These are phyloP conservation scores for Nyctibius grandis DNA, from an alignment of 2,797 vertebrate species.

Conservation along the genomic window DNA sequence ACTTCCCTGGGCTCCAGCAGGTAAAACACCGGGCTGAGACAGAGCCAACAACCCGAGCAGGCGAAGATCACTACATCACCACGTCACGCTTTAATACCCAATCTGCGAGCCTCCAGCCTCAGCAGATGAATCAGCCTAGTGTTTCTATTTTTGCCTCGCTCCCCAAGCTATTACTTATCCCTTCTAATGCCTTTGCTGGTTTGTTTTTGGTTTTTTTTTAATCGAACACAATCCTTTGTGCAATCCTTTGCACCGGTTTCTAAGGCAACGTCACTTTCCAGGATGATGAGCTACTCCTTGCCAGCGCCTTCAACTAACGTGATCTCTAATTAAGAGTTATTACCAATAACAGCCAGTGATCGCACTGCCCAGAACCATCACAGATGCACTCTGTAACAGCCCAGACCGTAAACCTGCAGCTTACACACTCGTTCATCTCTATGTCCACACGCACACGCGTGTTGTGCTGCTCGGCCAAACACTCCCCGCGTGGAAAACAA, in stretches of 20 bases:
- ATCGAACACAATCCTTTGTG: constrained; percentile 66
- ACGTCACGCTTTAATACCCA: not conserved
- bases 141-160: constrained; percentile 48
- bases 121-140: constrained; percentile 23
- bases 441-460: rapidly evolving
- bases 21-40: not conserved
- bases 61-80: not conserved
- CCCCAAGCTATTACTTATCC: constrained; percentile 48
- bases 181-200: constrained; percentile 30
- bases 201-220: not conserved
- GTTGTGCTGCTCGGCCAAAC: not conserved
- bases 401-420: not conserved
- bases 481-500: not conserved
- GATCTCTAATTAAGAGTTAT: constrained; percentile 65
- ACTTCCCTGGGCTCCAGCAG: not conserved
- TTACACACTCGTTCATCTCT: rapidly evolving
- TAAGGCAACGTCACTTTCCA: constrained; percentile 80
- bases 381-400: not conserved
- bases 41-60: not conserved
- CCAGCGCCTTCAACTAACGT: not conserved
- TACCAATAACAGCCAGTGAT: not conserved
- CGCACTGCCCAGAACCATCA: not conserved
- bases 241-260: constrained; percentile 69
- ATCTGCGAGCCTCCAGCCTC: constrained; percentile 11
- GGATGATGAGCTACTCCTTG: constrained; percentile 77